A percentile compares a stretch with the other conserved stretches of the same genome.
phyloP scores from a whole-genome alignment of 2,888 invertebrate species.

The Gari tellinella region DNA sequence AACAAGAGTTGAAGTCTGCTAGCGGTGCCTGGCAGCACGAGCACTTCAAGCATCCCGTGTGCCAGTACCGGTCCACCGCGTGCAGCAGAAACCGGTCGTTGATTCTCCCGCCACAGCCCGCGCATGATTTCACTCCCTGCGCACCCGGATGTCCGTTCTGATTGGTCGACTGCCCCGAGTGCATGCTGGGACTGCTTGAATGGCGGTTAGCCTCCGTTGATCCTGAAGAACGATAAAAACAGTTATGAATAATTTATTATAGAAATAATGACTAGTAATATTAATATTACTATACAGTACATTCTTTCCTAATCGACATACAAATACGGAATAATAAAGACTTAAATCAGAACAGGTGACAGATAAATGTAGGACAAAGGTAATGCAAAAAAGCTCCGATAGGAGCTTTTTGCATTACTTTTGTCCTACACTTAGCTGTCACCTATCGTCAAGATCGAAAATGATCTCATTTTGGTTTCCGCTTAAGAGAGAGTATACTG shows the following conservation, averaged over 20 bases:
- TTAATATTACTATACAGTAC: too few species aligned
- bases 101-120: constrained; percentile 95
- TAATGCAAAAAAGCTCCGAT: too few species aligned
- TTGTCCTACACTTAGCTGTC: too few species aligned
- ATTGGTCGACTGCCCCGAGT: constrained; percentile 42
- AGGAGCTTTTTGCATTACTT: too few species aligned
- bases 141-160: constrained; percentile 43
- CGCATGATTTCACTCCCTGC: constrained; percentile 87
- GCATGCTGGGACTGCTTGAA: constrained; percentile 46
- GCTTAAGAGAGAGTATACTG: too few species aligned
- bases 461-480: too few species aligned
- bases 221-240: constrained; percentile 15
- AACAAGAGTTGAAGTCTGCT: constrained; percentile 96
- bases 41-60: constrained; percentile 97
- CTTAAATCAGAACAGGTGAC: too few species aligned
- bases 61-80: constrained; percentile 98
- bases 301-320: too few species aligned
- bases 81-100: constrained; percentile 95
- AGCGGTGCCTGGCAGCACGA: constrained; percentile 94
- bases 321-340: too few species aligned
- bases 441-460: too few species aligned
- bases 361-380: too few species aligned
- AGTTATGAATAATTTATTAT: constrained; percentile 6
- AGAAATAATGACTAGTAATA: constrained; percentile 4
- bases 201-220: constrained; percentile 40